Percentiles rank a stretch among this genome's conserved stretches.
phyloP scores from a whole-genome alignment of 2,888 invertebrate species.

The Tipula unca region DNA sequence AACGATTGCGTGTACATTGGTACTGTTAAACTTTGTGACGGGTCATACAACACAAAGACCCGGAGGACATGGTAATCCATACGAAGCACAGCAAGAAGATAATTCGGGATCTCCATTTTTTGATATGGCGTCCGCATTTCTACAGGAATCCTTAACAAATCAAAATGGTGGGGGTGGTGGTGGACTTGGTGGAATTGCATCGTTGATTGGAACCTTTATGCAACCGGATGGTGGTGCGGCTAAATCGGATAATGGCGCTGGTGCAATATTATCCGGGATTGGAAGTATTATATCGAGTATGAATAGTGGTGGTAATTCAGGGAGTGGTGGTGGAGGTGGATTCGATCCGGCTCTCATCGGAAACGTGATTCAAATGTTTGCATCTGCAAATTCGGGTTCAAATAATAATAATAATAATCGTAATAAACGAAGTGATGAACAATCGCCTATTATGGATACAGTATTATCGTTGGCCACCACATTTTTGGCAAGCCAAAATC shows the following conservation, averaged over 20 bases:
- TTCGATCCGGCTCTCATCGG: conserved; percentile 51
- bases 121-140: conserved; percentile 59
- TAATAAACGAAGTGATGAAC: conserved; percentile 30
- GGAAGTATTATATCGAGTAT: conserved; percentile 37
- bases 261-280: conserved; percentile 39
- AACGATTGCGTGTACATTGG: neutral
- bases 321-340: conserved; percentile 43
- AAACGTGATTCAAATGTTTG: conserved; percentile 50
- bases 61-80: conserved; percentile 34
- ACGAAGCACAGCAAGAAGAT: conserved; percentile 30
- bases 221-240: conserved; percentile 54
- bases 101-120: conserved; percentile 55
- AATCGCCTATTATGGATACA: conserved; percentile 46
- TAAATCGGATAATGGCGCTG: conserved; percentile 36
- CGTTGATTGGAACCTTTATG: conserved; percentile 57
- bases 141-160: conserved; percentile 50
- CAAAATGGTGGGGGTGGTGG: conserved; percentile 36
- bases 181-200: conserved; percentile 53
- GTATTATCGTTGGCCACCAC: conserved; percentile 49
- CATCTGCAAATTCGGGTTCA: conserved; percentile 22
- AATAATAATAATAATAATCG: conserved; percentile 22
- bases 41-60: conserved; percentile 32
- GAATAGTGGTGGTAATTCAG: conserved; percentile 33
- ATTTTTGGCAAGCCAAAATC: conserved; percentile 42
- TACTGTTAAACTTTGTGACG: neutral